These are phyloP conservation scores for Hyphantria cunea DNA, from an alignment of 1,140 invertebrate genomes.

Conservation along the genomic window DNA sequence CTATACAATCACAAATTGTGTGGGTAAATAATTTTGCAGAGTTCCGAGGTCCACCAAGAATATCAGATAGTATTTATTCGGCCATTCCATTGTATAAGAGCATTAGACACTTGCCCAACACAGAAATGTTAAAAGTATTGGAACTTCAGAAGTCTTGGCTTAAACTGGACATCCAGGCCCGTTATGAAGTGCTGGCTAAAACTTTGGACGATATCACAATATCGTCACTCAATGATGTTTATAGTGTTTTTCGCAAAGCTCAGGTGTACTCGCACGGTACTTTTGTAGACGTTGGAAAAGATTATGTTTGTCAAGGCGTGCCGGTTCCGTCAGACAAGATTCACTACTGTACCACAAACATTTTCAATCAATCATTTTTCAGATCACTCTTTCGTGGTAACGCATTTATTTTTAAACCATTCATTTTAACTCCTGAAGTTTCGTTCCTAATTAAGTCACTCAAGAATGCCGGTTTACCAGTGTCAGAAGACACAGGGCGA, in stretches of 20 bases:
- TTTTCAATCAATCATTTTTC: too few species aligned
- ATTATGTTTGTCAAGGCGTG: conserved; percentile 15
- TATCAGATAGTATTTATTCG: conserved; percentile 7
- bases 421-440: too few species aligned
- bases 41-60: conserved; percentile 35
- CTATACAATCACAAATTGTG: conserved; percentile 28
- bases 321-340: neutral
- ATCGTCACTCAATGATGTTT: neutral
- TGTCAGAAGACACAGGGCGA: too few species aligned
- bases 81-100: neutral
- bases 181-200: neutral
- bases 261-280: neutral
- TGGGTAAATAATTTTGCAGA: conserved; percentile 48
- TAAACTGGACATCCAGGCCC: neutral
- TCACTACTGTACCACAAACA: too few species aligned
- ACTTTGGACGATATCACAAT: neutral
- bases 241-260: neutral
- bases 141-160: conserved; percentile 2
- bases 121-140: neutral
- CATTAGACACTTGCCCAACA: neutral
- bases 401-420: too few species aligned
- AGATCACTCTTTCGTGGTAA: too few species aligned
- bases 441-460: too few species aligned
- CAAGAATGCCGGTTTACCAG: too few species aligned
- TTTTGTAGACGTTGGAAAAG: conserved; percentile 12